Base-by-base conservation (phyloP, 2,888 invertebrate species). In the Oscheius sp. region DNA sequence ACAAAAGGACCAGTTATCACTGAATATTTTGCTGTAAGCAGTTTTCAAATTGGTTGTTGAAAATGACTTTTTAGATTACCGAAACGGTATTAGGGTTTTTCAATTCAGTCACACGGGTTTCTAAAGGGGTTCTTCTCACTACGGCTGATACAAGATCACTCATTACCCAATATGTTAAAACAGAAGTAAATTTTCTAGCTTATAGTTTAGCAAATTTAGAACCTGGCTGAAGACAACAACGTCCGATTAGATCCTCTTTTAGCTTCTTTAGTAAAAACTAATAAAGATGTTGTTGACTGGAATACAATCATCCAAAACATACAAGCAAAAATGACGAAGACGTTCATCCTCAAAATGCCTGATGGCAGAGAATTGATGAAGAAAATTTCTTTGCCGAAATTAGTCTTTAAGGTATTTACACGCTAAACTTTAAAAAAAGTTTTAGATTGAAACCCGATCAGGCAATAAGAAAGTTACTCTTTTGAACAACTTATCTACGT, bases 401-500 rank as follows among this genome's bases (percentile, higher is more conserved):
- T 80, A 33, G 72, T 47, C 20, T 71, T 80, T 62, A 73, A 74
- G 50, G 80, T 79, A n/a, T 9, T 41, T 56, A 9, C 3, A 12
- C 51, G 49, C 20, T 2, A 9, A 22, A 24, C 44, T n/a, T 17
- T 17, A 22, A 47, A 28, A n/a, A 8, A 2, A 2, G 14, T 12
- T 45, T 26, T 30, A 82, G 81, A 67, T 81, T 6, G 85, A 85
- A 65, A 84, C 77, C 24, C 69, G 85, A 1, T 71, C 80, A 12
- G 82, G 83, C 20, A 85, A 85, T 67, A 85, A 85, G 72, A 78
- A 92, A 91, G 92, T 93, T 62, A 95, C 95, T 0, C 87, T 95
- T 59, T 91, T 96, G 1, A 93, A 93, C 79, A 94, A 95, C 88
- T 89, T 95, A 84, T 93, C 94, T 85, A 88, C 90, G 68, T 95